Base-by-base conservation (phyloP, 2,113 vertebrate species). In the Aptenodytes patagonicus region DNA sequence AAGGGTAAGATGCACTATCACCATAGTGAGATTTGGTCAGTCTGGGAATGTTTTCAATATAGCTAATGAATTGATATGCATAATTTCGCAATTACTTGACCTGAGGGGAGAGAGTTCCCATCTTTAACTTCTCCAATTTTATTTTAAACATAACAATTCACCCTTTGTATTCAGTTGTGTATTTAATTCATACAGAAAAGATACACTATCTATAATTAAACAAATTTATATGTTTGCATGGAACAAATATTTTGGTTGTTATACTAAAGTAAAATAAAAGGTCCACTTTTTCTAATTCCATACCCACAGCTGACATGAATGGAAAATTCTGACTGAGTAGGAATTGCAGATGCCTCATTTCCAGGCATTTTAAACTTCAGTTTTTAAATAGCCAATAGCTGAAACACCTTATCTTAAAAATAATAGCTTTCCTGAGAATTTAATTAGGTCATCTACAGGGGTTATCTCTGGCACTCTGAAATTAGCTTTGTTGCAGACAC, bases 401-500 rank as follows among this genome's bases (percentile, higher is more conserved):
- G 76, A 83, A 87, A 61, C 36, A 83, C 46, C n/a, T 78, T 66
- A 44, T 84, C 66, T 86, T 79, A 95, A 79, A 93, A 91, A 92
- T 89, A 90, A 81, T 87, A 91, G 57, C 71, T 96, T 96, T 97
- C 90, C 47, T 65, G 72, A 91, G 61, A 70, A 58, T 97, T 96
- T 96, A 97, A 97, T 97, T 93, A 96, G 88, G 64, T 87, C 77
- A 86, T 79, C 52, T 76, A 83, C 54, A 83, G 83, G 57, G 68
- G 87, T 87, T 93, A 89, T 91, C 89, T 93, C 49, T 94, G 79
- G 89, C 85, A 83, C 38, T 87, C 73, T 51, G 89, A 97, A 97
- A 97, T 95, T 81, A 94, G 62, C 93, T 96, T 92, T 95, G 78
- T 94, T 95, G 79, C 47, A 80, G 86, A 84, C 71, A 81, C 51